These are phyloP conservation scores for Morbakka virulenta DNA, from an alignment of 30 jellyfish, hydroid and myxozoan species.

Conservation along the genomic window DNA sequence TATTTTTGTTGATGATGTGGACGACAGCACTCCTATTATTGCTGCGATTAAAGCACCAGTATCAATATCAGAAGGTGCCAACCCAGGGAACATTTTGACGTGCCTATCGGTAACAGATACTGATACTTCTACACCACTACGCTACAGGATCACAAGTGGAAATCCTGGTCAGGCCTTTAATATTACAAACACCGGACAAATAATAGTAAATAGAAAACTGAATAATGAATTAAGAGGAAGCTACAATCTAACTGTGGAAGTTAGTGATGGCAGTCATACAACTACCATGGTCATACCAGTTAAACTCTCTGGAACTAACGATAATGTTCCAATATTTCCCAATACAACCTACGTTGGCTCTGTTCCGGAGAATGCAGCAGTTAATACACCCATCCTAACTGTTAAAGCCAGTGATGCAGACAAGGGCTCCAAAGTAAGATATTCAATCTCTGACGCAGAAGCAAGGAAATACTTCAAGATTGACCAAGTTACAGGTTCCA, in stretches of 20 bases:
- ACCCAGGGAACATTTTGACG: constrained; percentile 47
- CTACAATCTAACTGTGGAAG: constrained; percentile 29
- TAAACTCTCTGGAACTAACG: constrained; percentile 25
- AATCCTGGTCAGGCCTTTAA: constrained; percentile 53
- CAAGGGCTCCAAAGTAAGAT: constrained; percentile 6
- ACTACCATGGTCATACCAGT: constrained; percentile 5
- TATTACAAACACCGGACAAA: constrained; percentile 57
- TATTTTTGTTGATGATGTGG: constrained; percentile 57
- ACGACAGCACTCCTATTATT: constrained; percentile 68
- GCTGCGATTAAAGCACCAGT: constrained; percentile 37
- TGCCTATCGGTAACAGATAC: constrained; percentile 35
- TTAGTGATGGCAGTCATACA: constrained; percentile 63
- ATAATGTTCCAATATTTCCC: constrained; percentile 55
- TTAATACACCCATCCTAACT: constrained; percentile 29
- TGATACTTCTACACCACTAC: constrained; percentile 57
- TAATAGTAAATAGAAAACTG: constrained; percentile 53
- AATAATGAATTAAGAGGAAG: neutral
- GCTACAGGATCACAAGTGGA: constrained; percentile 62
- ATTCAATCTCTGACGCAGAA: constrained; percentile 49
- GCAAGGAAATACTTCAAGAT: constrained; percentile 34
- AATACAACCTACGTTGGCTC: constrained; percentile 7
- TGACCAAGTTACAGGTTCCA: constrained; percentile 40
- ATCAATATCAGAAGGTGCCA: constrained; percentile 56
- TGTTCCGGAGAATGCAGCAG: constrained; percentile 51
- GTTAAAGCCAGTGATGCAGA: constrained; percentile 33